phyloP scores from a whole-genome alignment of 2,888 invertebrate genomes.

The Gastrophysa polygoni region DNA sequence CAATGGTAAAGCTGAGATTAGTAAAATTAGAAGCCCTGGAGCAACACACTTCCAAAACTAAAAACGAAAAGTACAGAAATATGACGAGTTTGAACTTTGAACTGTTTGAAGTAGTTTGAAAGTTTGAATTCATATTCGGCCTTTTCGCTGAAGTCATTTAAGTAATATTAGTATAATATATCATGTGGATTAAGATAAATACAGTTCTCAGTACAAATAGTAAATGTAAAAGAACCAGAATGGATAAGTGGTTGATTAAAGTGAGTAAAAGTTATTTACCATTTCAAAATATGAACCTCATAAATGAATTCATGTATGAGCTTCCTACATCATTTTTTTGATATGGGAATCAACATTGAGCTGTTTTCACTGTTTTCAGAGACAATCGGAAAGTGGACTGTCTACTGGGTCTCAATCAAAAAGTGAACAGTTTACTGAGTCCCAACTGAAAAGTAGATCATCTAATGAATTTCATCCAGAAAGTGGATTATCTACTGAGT shows the following conservation, averaged over 20 bases:
- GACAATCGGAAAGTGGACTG: background rate
- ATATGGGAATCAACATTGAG: no score
- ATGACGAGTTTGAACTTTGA: background rate
- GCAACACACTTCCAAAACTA: no score
- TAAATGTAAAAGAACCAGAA: slow-evolving; percentile 5
- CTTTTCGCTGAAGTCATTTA: slow-evolving; percentile 5
- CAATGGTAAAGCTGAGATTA: no score
- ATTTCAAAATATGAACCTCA: no score
- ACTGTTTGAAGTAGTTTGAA: slow-evolving; percentile 8
- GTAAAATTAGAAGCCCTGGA: no score
- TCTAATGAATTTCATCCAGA: background rate
- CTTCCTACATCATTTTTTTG: no score
- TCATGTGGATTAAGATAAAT: slow-evolving; percentile 5
- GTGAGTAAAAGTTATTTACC: background rate
- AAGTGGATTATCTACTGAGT: background rate
- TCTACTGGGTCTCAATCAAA: slow-evolving; percentile 9
- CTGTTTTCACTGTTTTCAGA: no score
- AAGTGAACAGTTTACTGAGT: background rate
- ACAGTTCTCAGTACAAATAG: slow-evolving; percentile 7
- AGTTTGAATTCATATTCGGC: background rate
- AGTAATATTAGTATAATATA: background rate
- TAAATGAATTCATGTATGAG: no score
- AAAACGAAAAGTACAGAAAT: no score
- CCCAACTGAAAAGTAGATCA: slow-evolving; percentile 3
- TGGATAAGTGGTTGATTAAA: slow-evolving; percentile 7